Evolutionary conservation across 2,888 invertebrate species (phyloP).

Genomic region (Dysmachus trigonus): DNA sequence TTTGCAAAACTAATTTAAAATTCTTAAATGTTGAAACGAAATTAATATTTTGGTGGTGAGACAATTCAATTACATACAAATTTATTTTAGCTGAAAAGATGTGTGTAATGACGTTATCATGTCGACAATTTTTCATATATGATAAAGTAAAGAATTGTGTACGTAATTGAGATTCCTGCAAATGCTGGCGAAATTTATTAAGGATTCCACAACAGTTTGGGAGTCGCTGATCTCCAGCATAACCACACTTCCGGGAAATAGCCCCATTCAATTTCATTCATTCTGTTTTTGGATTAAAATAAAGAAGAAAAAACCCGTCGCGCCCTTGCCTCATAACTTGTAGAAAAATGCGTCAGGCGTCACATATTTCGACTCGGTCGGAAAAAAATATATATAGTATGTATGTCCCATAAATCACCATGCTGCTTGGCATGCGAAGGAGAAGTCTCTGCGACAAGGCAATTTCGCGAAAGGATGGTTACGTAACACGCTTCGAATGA

Average conservation of each 20-base stretch:
- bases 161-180: no score
- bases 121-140: no score
- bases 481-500: background rate
- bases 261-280: background rate
- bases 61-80: no score
- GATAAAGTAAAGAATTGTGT: no score
- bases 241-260: background rate
- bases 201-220: background rate
- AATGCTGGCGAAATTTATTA: background rate
- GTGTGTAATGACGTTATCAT: no score
- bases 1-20: no score
- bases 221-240: background rate
- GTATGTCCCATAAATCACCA: background rate
- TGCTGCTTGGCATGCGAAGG: background rate
- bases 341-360: background rate
- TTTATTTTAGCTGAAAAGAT: no score
- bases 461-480: background rate
- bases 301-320: background rate
- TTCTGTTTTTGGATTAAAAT: background rate
- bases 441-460: background rate
- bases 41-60: no score
- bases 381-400: no score
- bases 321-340: background rate
- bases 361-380: background rate
- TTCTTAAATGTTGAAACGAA: no score